Conservation (phyloP, 2,888 invertebrate genomes). For the Automeris io region DNA sequence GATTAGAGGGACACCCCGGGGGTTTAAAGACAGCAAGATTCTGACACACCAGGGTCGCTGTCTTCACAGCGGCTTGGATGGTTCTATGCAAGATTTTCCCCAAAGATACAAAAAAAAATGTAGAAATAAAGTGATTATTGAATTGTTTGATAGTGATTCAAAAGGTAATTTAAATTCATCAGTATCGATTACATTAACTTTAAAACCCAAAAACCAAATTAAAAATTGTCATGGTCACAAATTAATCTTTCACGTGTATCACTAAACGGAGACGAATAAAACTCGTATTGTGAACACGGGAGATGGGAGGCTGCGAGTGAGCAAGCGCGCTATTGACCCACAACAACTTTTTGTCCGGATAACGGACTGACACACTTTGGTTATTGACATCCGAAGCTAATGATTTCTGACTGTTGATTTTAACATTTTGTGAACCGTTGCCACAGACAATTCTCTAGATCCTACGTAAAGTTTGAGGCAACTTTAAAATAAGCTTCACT, state of each 20-base stretch:
- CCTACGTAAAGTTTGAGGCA: too few relatives aligned
- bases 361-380: conserved; percentile 69
- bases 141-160: too few relatives aligned
- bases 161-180: too few relatives aligned
- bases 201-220: neutral
- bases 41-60: too few relatives aligned
- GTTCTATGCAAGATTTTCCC: too few relatives aligned
- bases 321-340: conserved; percentile 63
- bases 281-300: conserved; percentile 7
- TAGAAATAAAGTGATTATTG: too few relatives aligned
- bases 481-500: too few relatives aligned
- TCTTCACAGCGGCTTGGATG: too few relatives aligned
- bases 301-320: conserved; percentile 3
- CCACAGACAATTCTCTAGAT: too few relatives aligned
- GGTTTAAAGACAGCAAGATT: too few relatives aligned
- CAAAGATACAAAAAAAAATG: too few relatives aligned
- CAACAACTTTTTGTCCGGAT: conserved; percentile 66
- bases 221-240: neutral
- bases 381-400: conserved; percentile 62
- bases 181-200: neutral
- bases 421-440: conserved; percentile 1
- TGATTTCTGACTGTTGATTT: conserved; percentile 28
- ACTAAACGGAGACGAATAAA: conserved; percentile 7
- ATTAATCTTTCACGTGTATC: conserved; percentile 1
- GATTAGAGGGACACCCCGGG: too few relatives aligned